These are phyloP conservation scores for Mesorhabditis belari DNA, from an alignment of 2,888 invertebrate species.

Conservation along the genomic window DNA sequence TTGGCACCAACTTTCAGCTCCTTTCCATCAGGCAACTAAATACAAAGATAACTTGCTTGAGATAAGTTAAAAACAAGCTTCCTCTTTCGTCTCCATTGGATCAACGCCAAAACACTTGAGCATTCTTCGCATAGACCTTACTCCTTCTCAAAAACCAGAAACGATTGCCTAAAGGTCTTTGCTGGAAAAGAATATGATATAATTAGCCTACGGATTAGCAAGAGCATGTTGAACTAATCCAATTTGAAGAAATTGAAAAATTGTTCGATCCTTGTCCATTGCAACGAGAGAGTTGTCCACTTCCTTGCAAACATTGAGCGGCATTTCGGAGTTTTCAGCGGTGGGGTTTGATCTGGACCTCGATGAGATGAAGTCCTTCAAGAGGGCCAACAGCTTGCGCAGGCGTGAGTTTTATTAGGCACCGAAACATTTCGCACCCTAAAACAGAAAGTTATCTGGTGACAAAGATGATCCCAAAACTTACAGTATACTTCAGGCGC, in stretches of 20 bases:
- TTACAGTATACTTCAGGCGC: slow-evolving; percentile 1
- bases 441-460: too few relatives aligned
- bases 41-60: slow-evolving; percentile 1
- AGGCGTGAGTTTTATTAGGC: too few relatives aligned
- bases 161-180: too few relatives aligned
- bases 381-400: too few relatives aligned
- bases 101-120: slow-evolving; percentile 3
- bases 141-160: neutral
- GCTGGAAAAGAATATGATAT: neutral
- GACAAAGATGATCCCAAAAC: too few relatives aligned
- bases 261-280: neutral
- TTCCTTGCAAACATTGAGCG: slow-evolving; percentile 3
- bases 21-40: neutral
- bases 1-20: slow-evolving; percentile 2
- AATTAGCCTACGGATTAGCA: neutral
- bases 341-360: neutral
- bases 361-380: neutral
- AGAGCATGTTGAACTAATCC: neutral
- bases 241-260: neutral
- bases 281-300: neutral
- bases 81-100: too few relatives aligned
- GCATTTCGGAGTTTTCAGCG: neutral
- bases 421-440: too few relatives aligned
- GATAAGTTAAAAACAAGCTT: too few relatives aligned
- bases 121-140: neutral